phyloP scores from a whole-genome alignment of 2,797 vertebrate genomes.

The Setipinna tenuifilis region DNA sequence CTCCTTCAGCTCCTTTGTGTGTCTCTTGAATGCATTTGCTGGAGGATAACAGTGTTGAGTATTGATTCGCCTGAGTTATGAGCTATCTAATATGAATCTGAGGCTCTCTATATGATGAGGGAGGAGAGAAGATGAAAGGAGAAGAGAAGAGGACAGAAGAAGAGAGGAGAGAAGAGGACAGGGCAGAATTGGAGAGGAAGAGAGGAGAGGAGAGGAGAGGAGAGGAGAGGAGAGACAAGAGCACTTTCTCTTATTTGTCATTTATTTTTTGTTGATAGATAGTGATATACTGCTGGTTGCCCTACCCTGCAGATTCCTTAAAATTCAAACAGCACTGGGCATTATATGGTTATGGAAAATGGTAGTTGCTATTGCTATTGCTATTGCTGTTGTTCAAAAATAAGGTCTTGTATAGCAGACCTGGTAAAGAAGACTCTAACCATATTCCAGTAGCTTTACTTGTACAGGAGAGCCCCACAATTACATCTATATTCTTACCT shows the following conservation, averaged over 20 bases:
- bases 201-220: too few relatives aligned
- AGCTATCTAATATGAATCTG: not conserved
- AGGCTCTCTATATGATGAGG: not conserved
- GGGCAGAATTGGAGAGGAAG: too few relatives aligned
- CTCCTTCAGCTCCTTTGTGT: not conserved
- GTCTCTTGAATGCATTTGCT: not conserved
- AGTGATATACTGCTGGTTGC: not conserved
- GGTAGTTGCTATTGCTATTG: not conserved
- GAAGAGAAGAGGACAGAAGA: too few relatives aligned
- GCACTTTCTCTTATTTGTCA: not conserved
- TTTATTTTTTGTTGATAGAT: not conserved
- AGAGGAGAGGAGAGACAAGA: too few relatives aligned
- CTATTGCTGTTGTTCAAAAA: not conserved
- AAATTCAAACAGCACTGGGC: not conserved
- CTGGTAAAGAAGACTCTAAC: too few relatives aligned
- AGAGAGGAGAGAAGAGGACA: too few relatives aligned
- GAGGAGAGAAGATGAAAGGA: not conserved
- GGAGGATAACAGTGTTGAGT: not conserved
- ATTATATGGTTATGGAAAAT: not conserved
- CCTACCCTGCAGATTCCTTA: not conserved
- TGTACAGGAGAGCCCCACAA: too few relatives aligned
- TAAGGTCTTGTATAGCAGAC: not conserved
- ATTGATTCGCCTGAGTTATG: not conserved
- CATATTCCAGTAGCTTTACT: too few relatives aligned
- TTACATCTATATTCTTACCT: too few relatives aligned